These are phyloP conservation scores for Triplophysa yarkandensis DNA, from an alignment of 2,797 vertebrate genomes.

Conservation along the genomic window DNA sequence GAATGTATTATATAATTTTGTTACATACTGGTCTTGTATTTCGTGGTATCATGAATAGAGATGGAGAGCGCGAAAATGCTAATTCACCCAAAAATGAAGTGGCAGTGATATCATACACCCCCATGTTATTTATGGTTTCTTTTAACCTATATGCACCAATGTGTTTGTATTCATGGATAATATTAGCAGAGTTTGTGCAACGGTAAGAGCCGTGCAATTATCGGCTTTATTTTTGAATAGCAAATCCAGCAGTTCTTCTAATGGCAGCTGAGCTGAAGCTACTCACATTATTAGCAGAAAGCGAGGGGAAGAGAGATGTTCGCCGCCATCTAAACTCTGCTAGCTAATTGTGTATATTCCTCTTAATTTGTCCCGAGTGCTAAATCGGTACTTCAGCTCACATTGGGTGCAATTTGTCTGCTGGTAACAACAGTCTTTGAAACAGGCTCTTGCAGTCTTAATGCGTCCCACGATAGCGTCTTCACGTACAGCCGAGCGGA, in stretches of 20 bases:
- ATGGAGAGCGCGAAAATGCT: not conserved
- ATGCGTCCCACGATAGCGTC: conserved; percentile 1
- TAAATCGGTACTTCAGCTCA: conserved; percentile 73
- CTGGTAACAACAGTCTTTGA: conserved; percentile 66
- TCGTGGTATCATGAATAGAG: not conserved
- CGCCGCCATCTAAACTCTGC: conserved; percentile 61
- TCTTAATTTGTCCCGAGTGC: conserved; percentile 79
- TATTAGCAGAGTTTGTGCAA: not conserved
- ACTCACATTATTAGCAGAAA: conserved; percentile 58
- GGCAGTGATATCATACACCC: not conserved
- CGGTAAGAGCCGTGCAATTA: conserved; percentile 72
- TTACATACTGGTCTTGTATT: not conserved
- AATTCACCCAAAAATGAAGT: not conserved
- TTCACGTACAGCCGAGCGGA: conserved; percentile 21
- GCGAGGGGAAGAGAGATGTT: conserved; percentile 39
- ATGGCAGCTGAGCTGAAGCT: conserved; percentile 66
- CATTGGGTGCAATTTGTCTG: conserved; percentile 72
- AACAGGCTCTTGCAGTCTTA: conserved; percentile 60
- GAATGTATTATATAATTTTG: not conserved
- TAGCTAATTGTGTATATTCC: conserved; percentile 80
- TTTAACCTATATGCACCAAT: not conserved
- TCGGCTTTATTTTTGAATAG: conserved; percentile 65
- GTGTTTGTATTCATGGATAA: not conserved
- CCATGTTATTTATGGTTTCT: not conserved
- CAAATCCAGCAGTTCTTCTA: conserved; percentile 58